Evolutionary conservation across 2,113 vertebrate genomes (phyloP).

Genomic region (Campylorhamphus procurvoides): DNA sequence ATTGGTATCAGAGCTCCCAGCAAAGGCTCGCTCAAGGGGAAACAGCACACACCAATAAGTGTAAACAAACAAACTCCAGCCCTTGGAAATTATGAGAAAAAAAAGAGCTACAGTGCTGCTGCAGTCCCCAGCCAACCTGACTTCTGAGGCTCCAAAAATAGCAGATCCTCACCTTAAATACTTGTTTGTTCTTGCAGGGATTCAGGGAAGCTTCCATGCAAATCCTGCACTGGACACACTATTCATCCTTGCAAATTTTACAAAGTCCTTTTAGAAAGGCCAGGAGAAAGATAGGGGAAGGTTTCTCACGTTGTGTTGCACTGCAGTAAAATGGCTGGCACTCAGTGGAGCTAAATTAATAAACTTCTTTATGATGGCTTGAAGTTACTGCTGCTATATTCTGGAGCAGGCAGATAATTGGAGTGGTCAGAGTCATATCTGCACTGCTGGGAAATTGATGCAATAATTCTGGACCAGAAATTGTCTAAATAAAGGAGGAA

Average conservation of each 20-base stretch:
- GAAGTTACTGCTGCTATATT: neutral
- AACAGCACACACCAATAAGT: neutral
- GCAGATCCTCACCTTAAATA: neutral
- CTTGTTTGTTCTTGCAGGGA: neutral
- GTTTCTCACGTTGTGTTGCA: neutral
- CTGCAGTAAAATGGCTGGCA: constrained; percentile 10
- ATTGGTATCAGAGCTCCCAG: neutral
- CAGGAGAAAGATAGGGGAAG: neutral
- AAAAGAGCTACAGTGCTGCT: neutral
- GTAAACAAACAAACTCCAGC: neutral
- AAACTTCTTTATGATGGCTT: constrained; percentile 31
- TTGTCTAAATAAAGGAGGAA: constrained; percentile 25
- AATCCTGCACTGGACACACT: neutral
- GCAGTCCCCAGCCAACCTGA: neutral
- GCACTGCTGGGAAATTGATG: constrained; percentile 3
- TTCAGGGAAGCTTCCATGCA: neutral
- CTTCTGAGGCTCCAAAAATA: neutral
- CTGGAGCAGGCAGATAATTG: constrained; percentile 32
- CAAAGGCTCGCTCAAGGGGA: neutral
- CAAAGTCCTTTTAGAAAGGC: neutral
- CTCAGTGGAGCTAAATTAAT: constrained; percentile 43
- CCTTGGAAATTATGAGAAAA: neutral
- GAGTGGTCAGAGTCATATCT: constrained; percentile 1
- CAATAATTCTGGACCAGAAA: constrained; percentile 34
- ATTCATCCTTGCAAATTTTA: neutral